Evolutionary conservation across 1,140 invertebrate species (phyloP).

Genomic region (Scaptodrosophila lebanonensis): DNA sequence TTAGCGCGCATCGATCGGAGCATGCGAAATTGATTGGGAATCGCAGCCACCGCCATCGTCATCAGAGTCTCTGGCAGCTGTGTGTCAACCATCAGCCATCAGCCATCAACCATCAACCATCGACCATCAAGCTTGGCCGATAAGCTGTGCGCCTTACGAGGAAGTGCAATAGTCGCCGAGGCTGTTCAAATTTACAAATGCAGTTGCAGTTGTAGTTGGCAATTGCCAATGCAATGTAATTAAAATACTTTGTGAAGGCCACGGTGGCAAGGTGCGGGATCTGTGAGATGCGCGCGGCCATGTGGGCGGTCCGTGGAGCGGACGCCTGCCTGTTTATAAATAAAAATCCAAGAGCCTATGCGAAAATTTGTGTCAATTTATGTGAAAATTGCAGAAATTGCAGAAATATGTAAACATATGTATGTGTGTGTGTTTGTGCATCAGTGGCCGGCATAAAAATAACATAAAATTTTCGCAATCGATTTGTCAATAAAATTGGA

Average conservation of each 20-base stretch:
- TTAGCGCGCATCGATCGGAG: neutral
- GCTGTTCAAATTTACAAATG: constrained; percentile 31
- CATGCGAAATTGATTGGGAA: constrained; percentile 2
- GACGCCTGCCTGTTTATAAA: constrained; percentile 59
- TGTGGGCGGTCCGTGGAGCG: constrained; percentile 32
- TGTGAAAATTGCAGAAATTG: constrained; percentile 47
- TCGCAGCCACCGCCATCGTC: constrained; percentile 17
- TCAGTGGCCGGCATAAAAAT: constrained; percentile 9
- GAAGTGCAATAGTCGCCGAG: constrained; percentile 28
- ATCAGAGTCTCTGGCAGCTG: constrained; percentile 26
- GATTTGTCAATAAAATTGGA: constrained; percentile 76
- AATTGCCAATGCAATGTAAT: constrained; percentile 42
- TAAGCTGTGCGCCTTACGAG: constrained; percentile 27
- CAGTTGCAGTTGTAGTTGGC: constrained; percentile 1
- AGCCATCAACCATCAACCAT: constrained; percentile 47
- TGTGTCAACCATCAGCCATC: constrained; percentile 52
- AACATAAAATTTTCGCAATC: constrained; percentile 57
- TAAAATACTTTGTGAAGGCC: constrained; percentile 69
- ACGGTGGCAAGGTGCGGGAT: too few species aligned
- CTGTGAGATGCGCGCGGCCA: too few species aligned
- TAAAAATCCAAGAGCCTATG: constrained; percentile 27
- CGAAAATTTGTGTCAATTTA: constrained; percentile 70
- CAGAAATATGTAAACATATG: constrained; percentile 19
- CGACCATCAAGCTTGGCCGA: constrained; percentile 38
- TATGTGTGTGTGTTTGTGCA: too few species aligned